phyloP scores from a whole-genome alignment of 1,140 invertebrate genomes.

The Steinernema khuongi region DNA sequence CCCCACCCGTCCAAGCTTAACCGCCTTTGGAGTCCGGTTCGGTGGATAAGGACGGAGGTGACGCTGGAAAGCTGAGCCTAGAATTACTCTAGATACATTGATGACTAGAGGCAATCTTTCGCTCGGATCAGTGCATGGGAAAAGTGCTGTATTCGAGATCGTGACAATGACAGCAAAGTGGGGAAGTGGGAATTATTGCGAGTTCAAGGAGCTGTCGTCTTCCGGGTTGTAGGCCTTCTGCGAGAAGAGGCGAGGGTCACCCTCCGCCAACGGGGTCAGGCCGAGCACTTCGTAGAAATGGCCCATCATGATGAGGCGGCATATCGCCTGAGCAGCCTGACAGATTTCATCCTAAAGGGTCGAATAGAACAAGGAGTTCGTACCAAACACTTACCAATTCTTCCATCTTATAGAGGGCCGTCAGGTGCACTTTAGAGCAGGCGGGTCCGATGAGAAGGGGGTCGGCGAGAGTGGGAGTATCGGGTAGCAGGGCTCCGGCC shows the following conservation, averaged over 20 bases:
- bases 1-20: no score
- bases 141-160: no score
- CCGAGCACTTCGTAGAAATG: conserved; percentile 84
- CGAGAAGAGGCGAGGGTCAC: not conserved
- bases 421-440: conserved; percentile 80
- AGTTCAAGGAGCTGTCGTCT: no score
- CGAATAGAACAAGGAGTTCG: not conserved
- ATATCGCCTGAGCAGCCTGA: conserved; percentile 78
- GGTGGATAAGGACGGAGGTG: no score
- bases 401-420: conserved; percentile 82
- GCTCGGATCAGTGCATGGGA: no score
- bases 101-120: no score
- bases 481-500: conserved; percentile 88
- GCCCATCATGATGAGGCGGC: conserved; percentile 81
- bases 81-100: no score
- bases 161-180: no score
- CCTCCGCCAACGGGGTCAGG: conserved; percentile 47
- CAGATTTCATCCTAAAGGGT: conserved; percentile 73
- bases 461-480: conserved; percentile 85
- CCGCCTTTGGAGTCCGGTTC: no score
- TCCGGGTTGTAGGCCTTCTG: not conserved
- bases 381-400: conserved; percentile 67
- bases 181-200: no score
- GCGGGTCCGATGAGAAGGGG: conserved; percentile 68
- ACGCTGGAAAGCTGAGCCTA: no score